These are phyloP conservation scores for Camponotus fellah DNA, from an alignment of 2,888 invertebrate genomes.

Conservation along the genomic window DNA sequence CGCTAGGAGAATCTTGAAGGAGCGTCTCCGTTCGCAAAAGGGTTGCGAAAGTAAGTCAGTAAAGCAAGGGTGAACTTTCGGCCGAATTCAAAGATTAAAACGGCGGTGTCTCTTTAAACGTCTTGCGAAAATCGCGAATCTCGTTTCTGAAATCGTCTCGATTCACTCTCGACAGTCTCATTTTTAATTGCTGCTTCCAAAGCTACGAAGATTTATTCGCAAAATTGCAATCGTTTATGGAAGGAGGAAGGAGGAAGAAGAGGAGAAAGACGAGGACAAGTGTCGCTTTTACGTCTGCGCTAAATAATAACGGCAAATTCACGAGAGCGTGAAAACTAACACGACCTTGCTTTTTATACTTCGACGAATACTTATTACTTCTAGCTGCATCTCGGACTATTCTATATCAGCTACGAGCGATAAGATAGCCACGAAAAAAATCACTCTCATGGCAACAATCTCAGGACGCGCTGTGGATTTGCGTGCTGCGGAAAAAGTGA, in stretches of 20 bases:
- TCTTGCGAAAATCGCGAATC: conserved; percentile 62
- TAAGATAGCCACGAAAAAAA: conserved; percentile 80
- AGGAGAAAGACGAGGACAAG: not conserved
- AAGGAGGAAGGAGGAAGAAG: not conserved
- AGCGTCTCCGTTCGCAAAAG: conserved; percentile 70
- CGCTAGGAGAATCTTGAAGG: conserved; percentile 50
- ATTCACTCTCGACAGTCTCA: conserved; percentile 34
- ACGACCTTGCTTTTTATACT: conserved; percentile 70
- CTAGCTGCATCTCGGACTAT: conserved; percentile 77
- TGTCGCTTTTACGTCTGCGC: conserved; percentile 24
- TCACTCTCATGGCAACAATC: conserved; percentile 85
- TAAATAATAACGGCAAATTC: conserved; percentile 51
- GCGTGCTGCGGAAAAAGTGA: conserved; percentile 73
- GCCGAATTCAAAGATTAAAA: conserved; percentile 64
- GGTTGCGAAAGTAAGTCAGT: conserved; percentile 82
- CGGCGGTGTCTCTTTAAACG: conserved; percentile 72
- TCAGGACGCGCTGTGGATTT: conserved; percentile 80
- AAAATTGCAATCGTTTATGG: conserved; percentile 41
- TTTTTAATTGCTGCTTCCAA: conserved; percentile 45
- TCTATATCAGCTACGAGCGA: conserved; percentile 80
- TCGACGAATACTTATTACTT: conserved; percentile 68
- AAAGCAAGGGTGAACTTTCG: conserved; percentile 74
- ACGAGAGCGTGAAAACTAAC: conserved; percentile 45
- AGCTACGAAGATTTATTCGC: conserved; percentile 44
- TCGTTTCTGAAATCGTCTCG: conserved; percentile 28